Evolutionary conservation across 1,140 invertebrate genomes (phyloP).

Genomic region (Arion vulgaris): DNA sequence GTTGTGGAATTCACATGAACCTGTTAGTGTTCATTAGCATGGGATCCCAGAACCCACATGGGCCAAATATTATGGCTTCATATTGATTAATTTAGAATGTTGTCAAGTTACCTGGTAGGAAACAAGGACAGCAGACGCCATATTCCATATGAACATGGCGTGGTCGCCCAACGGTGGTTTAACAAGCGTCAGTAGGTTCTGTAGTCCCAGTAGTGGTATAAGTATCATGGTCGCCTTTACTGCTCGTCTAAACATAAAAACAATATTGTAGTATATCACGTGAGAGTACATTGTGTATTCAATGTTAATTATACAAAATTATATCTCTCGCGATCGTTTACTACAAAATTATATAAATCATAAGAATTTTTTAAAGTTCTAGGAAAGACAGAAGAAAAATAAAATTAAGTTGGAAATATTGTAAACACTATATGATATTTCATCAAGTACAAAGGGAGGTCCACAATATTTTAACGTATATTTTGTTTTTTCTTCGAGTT

Average conservation of each 20-base stretch:
- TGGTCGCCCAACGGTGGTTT: constrained; percentile 43
- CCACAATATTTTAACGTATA: no score
- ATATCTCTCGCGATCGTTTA: background rate
- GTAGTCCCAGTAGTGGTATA: constrained; percentile 71
- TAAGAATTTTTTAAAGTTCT: no score
- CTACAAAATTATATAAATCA: background rate
- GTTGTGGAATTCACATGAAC: no score
- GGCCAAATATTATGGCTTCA: no score
- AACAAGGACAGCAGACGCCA: constrained; percentile 53
- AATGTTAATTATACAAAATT: background rate
- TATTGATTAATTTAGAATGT: no score
- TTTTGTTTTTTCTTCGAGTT: no score
- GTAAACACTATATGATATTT: no score
- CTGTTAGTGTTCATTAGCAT: no score
- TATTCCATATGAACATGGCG: constrained; percentile 48
- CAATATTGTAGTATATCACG: background rate
- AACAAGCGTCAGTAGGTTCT: constrained; percentile 50
- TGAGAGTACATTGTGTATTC: background rate
- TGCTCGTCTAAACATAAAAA: constrained; percentile 65
- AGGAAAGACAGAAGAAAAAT: no score
- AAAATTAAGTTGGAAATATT: no score
- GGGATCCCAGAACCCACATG: no score
- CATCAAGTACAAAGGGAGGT: no score
- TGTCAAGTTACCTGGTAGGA: constrained; percentile 54
- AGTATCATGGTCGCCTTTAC: constrained; percentile 76